These are phyloP conservation scores for Rhodeus uyekii DNA, from an alignment of 2,797 vertebrate genomes.

Conservation along the genomic window DNA sequence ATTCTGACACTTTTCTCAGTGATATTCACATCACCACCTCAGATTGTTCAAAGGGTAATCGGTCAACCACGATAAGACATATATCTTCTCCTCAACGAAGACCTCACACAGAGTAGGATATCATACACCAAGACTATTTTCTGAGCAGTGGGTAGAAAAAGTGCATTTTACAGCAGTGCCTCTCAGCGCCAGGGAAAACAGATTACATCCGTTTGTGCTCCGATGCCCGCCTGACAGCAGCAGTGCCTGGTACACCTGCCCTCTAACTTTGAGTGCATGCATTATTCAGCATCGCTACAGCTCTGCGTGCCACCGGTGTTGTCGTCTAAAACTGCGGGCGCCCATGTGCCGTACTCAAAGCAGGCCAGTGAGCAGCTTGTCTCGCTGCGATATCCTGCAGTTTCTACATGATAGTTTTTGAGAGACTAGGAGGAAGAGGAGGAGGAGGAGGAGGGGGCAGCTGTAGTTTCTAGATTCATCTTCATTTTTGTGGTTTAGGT, in stretches of 20 bases:
- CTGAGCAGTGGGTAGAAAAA: constrained; percentile 38
- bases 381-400: constrained; percentile 42
- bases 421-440: constrained; percentile 18
- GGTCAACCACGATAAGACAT: constrained; percentile 14
- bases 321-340: constrained; percentile 48
- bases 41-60: not conserved
- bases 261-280: constrained; percentile 40
- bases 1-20: constrained; percentile 3
- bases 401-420: constrained; percentile 46
- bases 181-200: constrained; percentile 42
- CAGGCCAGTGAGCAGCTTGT: constrained; percentile 33
- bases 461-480: not conserved
- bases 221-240: constrained; percentile 36
- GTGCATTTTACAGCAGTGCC: constrained; percentile 47
- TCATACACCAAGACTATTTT: constrained; percentile 33
- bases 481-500: constrained; percentile 11
- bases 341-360: constrained; percentile 54
- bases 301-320: constrained; percentile 43
- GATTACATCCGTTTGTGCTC: constrained; percentile 49
- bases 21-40: not conserved
- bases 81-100: constrained; percentile 4
- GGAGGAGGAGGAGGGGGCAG: not conserved
- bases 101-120: constrained; percentile 26
- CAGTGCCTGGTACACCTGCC: constrained; percentile 35
- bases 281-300: constrained; percentile 50